Evolutionary conservation across 2,888 invertebrate species (phyloP).

Genomic region (Acrocera orbiculus): DNA sequence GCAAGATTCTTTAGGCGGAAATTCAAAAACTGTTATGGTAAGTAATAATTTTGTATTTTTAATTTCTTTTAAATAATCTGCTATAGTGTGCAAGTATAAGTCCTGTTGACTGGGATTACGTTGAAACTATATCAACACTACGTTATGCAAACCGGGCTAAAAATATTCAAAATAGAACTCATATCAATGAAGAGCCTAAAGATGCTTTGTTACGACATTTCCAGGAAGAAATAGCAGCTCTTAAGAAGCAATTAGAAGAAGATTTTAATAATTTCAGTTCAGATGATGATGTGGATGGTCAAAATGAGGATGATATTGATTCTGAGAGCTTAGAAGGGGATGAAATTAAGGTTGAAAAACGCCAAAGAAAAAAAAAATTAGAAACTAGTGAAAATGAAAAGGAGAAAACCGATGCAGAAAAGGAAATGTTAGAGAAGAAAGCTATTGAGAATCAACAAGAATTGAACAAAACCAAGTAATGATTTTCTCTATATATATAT

Average conservation of each 20-base stretch:
- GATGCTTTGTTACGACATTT: constrained; percentile 89
- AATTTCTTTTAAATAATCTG: too few species aligned
- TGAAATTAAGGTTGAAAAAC: constrained; percentile 36
- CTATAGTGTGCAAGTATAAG: constrained; percentile 93
- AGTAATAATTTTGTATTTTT: constrained; percentile 14
- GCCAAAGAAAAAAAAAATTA: constrained; percentile 24
- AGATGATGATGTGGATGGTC: constrained; percentile 32
- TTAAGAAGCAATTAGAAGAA: constrained; percentile 72
- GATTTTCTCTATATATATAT: background rate
- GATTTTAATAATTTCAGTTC: constrained; percentile 28
- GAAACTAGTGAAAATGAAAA: too few species aligned
- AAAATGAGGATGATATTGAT: constrained; percentile 22
- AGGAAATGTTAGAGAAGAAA: constrained; percentile 47
- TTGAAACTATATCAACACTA: constrained; percentile 91
- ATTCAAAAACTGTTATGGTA: constrained; percentile 89
- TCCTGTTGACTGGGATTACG: constrained; percentile 91
- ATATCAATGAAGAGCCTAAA: constrained; percentile 94
- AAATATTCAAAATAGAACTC: constrained; percentile 89
- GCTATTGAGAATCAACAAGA: constrained; percentile 53
- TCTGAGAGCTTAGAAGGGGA: constrained; percentile 37
- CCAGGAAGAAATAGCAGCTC: constrained; percentile 88
- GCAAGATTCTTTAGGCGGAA: constrained; percentile 94
- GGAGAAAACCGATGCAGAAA: constrained; percentile 37
- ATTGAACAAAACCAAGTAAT: constrained; percentile 52
- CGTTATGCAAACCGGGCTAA: constrained; percentile 96